Evolutionary conservation across 2,113 vertebrate genomes (phyloP).

Genomic region (Fregetta grallaria): DNA sequence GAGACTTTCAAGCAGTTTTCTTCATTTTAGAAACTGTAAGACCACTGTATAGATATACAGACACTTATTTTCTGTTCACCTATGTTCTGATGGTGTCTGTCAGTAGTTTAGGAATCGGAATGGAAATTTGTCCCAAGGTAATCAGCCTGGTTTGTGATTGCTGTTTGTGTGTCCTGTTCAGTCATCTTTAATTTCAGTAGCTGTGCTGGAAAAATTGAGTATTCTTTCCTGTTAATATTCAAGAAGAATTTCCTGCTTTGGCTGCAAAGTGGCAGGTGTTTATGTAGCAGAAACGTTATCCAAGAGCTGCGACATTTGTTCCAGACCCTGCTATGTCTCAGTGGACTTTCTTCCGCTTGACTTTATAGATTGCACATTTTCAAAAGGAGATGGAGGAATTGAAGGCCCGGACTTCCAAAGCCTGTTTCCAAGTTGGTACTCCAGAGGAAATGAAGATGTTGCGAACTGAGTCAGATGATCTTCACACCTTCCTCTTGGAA

Average conservation of each 20-base stretch:
- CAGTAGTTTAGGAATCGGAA: background rate
- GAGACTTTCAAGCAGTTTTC: background rate
- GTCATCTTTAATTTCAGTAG: background rate
- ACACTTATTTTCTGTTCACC: background rate
- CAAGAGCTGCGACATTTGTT: background rate
- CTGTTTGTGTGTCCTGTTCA: background rate
- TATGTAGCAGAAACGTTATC: background rate
- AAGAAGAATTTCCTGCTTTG: background rate
- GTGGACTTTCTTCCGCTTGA: background rate
- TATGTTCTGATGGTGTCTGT: background rate
- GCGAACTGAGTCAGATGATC: conserved; percentile 81
- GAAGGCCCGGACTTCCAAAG: conserved; percentile 80
- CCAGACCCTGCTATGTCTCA: background rate
- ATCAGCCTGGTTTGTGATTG: background rate
- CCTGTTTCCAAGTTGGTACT: conserved; percentile 86
- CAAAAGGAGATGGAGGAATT: conserved; percentile 94
- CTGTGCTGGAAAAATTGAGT: background rate
- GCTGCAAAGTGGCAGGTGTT: background rate
- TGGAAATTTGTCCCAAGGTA: background rate
- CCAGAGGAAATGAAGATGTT: conserved; percentile 86
- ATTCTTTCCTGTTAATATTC: background rate
- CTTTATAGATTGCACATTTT: conserved; percentile 88
- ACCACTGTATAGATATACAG: background rate
- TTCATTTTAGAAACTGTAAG: background rate
- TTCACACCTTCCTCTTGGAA: conserved; percentile 88